Evolutionary conservation across 2,797 vertebrate species (phyloP), one percentile per base, ranked within the genome.

Genomic region (Microhierax caerulescens): DNA sequence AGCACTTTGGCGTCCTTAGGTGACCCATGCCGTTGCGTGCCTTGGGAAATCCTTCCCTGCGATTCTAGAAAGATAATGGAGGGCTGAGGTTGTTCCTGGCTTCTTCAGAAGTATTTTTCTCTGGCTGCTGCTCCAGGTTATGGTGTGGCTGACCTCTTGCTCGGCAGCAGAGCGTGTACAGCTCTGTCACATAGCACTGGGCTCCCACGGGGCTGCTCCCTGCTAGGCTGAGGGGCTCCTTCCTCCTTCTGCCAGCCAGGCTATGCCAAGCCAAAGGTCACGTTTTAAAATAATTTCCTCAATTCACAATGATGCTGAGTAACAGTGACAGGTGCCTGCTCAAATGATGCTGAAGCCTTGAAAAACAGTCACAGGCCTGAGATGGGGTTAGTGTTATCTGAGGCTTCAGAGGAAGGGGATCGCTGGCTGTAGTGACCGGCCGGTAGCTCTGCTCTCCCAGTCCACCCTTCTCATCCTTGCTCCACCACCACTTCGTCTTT

Each of bases 311-410:
- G 69, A 67, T n/a, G 23, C 80, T 95, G 83, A 97, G 67, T 37
- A 92, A 23, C 80, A 85, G 83, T 94, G 96, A 93, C 94, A 85
- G 70, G 41, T 97, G 93, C 94, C 56, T 1, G 59, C 70, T 90
- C 48, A 39, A 74, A 95, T 94, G 88, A 94, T 70, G 74, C 56
- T 87, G 10, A 89, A 89, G 83, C 78, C 77, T 92, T 87, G 80
- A 82, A 88, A 87, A 88, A 57, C 3, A 76, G 36, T 73, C 8
- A 0, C 39, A 63, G 36, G 43, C 43, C 80, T 94, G 67, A 68
- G 39, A 48, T 60, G n/a, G 27, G 39, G 17, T 36, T 61, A 39
- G 61, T 9, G n/a, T 67, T 72, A 22, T 16, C 47, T 2, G 5
- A 85, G 91, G 70, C 56, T 73, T 56, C 7, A 14, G 67, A 73